A percentile compares a stretch with the other conserved stretches of the same genome.
These are phyloP conservation scores for Brachionus asplanchnoidis DNA, from an alignment of 1,140 invertebrate species.

Conservation along the genomic window DNA sequence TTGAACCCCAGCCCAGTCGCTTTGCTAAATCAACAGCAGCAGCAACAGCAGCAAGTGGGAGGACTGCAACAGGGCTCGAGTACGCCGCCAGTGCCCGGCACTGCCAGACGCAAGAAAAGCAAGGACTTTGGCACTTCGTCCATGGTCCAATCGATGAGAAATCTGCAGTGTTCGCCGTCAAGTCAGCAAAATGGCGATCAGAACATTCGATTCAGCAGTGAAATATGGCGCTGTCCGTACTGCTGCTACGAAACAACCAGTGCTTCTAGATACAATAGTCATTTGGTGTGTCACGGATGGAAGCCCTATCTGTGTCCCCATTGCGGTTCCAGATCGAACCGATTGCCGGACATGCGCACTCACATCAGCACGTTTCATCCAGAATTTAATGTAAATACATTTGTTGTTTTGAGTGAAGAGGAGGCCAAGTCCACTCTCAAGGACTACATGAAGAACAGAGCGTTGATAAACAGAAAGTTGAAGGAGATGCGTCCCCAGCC, in stretches of 20 bases:
- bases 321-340: slow-evolving; percentile 37
- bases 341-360: slow-evolving; percentile 38
- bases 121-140: neutral
- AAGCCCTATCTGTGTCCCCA: slow-evolving; percentile 39
- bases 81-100: neutral
- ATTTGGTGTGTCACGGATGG: slow-evolving; percentile 41
- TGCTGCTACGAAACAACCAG: slow-evolving; percentile 41
- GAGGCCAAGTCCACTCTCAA: slow-evolving; percentile 36
- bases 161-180: slow-evolving; percentile 7
- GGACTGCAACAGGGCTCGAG: neutral
- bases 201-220: slow-evolving; percentile 37
- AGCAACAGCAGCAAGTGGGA: neutral
- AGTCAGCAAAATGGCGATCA: slow-evolving; percentile 11
- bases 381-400: slow-evolving; percentile 42
- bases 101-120: neutral
- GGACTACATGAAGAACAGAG: slow-evolving; percentile 39
- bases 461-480: slow-evolving; percentile 27
- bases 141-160: slow-evolving; percentile 28
- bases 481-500: slow-evolving; percentile 39
- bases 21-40: neutral
- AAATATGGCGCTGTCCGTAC: slow-evolving; percentile 41
- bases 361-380: slow-evolving; percentile 40
- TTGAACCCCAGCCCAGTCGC: neutral
- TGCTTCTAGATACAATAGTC: slow-evolving; percentile 39
- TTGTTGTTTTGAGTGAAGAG: slow-evolving; percentile 40